Conservation (phyloP, 2,888 invertebrate genomes). For the Synergus umbraculus region DNA sequence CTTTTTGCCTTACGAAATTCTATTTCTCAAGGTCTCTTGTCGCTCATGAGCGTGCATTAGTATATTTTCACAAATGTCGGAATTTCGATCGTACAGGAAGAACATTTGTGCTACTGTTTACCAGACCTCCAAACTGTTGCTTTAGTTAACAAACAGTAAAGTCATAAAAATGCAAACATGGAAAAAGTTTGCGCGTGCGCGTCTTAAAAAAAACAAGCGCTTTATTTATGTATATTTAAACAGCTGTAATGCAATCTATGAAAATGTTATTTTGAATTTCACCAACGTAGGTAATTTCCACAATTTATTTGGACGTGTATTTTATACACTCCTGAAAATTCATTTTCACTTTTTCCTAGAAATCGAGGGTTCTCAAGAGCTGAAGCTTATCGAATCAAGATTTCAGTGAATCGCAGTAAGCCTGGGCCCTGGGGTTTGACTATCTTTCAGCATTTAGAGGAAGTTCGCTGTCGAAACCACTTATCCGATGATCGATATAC, state of each 20-base stretch:
- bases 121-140: conserved; percentile 20
- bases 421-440: neutral
- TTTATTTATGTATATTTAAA: neutral
- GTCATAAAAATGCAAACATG: conserved; percentile 6
- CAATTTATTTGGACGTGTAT: neutral
- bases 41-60: neutral
- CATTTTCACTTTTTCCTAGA: neutral
- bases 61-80: conserved; percentile 11
- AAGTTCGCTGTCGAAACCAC: neutral
- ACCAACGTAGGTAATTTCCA: neutral
- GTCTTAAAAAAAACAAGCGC: neutral
- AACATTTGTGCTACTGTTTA: neutral
- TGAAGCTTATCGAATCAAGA: neutral
- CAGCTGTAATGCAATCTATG: neutral
- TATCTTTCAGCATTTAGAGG: neutral
- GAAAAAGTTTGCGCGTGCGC: neutral
- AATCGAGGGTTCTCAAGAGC: neutral
- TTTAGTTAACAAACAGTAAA: conserved; percentile 3
- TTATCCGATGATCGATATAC: conserved; percentile 4
- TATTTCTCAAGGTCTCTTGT: neutral
- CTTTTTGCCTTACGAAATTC: conserved; percentile 5
- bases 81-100: neutral
- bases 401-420: neutral
- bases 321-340: neutral
- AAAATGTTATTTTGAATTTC: neutral